Evolutionary conservation across 1,140 invertebrate genomes (phyloP), one percentile per base, ranked within the genome.

Genomic region (Drosophila sechellia): DNA sequence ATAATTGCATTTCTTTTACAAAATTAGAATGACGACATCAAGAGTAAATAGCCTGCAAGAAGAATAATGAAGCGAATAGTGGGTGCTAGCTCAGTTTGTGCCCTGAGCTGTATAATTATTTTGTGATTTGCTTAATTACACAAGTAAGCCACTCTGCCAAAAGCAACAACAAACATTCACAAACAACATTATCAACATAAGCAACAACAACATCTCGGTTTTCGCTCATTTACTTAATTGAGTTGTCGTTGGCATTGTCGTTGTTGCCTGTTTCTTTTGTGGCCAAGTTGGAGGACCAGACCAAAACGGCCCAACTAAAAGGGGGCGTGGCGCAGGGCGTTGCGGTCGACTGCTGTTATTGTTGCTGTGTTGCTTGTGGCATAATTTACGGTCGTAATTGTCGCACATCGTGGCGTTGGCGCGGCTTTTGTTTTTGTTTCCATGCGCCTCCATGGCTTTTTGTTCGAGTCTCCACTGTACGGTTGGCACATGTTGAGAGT

Each of bases 311-410:
- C 25, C 52, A 39, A 20, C 17, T 20, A 31, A 22, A 22, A 42
- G 42, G 17, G 43, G 65, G 64, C n/a, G 57, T 55, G 68, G 34
- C 10, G 10, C 8, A 34, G 40, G 25, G 70, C 20, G 40, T 42
- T 35, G 11, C 35, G 37, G 40, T 37, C 20, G 53, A 45, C 31
- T 56, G 37, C n/a, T 59, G 74, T 61, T 53, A 65, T 31, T 59
- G 31, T 60, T 58, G 46, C 40, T 57, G 71, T 64, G 11, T 39
- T 72, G 65, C 64, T 85, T 74, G 75, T 77, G 78, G 81, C 81
- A 81, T 78, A 87, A 86, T 81, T 86, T 86, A 86, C 81, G 74
- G 74, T 75, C 75, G 81, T 86, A 86, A 86, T 87, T 81, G 81
- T 76, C 77, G 74, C 83, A 81, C 69, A 71, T 75, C 79, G 77